Conservation (phyloP, 2,797 vertebrate species). For the Lacerta agilis region DNA sequence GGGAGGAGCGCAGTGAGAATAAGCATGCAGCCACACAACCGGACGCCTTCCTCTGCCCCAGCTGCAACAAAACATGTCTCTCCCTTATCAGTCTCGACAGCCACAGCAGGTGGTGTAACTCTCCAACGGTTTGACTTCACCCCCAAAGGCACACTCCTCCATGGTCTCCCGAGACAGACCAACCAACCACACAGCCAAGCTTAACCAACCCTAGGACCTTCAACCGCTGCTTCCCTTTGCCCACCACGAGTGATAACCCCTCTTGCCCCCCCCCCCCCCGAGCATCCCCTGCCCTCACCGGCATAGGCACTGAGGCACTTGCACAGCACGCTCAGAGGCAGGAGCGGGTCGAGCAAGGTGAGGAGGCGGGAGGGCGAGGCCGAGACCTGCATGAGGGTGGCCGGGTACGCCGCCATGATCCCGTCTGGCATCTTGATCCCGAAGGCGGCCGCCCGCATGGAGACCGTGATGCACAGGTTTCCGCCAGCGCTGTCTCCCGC, state of each 20-base stretch:
- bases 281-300: constrained; percentile 70
- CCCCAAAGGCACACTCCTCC: no score
- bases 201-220: background rate
- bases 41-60: no score
- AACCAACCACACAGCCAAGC: background rate
- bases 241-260: background rate
- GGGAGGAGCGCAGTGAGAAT: no score
- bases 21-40: no score
- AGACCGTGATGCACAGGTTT: constrained; percentile 88
- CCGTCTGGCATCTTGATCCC: constrained; percentile 90
- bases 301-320: constrained; percentile 91
- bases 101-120: no score
- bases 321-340: constrained; percentile 90
- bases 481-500: constrained; percentile 92
- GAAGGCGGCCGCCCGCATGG: constrained; percentile 86
- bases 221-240: rapidly evolving
- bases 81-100: no score
- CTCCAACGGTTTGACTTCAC: no score
- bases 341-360: constrained; percentile 90
- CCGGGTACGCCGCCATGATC: constrained; percentile 89
- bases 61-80: no score
- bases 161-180: no score
- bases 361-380: constrained; percentile 92
- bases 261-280: rapidly evolving
- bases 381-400: constrained; percentile 85